A percentile compares a stretch with the other conserved stretches of the same genome.
phyloP scores from a whole-genome alignment of 2,113 vertebrate genomes.

The Thermophis baileyi region DNA sequence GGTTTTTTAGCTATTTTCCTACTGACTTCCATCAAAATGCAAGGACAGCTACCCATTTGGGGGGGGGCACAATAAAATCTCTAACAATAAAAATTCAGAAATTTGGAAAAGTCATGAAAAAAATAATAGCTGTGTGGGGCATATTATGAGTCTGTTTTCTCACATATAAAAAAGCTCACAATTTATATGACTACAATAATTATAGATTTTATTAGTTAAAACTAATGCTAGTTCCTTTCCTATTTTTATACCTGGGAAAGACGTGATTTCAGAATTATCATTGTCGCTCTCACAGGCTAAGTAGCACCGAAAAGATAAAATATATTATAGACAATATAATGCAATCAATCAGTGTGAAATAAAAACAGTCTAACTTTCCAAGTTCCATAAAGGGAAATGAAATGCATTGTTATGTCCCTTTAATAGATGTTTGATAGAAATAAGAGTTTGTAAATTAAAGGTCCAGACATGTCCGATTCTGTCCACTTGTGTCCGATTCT shows the following conservation, averaged over 20 bases:
- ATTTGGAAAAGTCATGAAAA: background rate
- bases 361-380: background rate
- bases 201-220: background rate
- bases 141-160: background rate
- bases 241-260: background rate
- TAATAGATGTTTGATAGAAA: conserved; percentile 4
- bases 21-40: background rate
- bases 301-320: background rate
- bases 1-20: background rate
- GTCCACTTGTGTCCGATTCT: too few species aligned
- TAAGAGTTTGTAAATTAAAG: background rate
- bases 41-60: background rate
- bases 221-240: background rate
- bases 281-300: background rate
- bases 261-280: background rate
- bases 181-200: background rate
- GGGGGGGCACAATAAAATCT: background rate
- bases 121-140: background rate
- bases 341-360: background rate
- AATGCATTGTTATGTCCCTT: background rate
- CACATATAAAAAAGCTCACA: background rate
- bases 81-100: background rate
- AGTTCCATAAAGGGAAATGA: background rate
- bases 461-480: too few species aligned
- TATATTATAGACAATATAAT: background rate